Conservation (phyloP, 2,888 invertebrate genomes). For the Petrophora chlorosata region DNA sequence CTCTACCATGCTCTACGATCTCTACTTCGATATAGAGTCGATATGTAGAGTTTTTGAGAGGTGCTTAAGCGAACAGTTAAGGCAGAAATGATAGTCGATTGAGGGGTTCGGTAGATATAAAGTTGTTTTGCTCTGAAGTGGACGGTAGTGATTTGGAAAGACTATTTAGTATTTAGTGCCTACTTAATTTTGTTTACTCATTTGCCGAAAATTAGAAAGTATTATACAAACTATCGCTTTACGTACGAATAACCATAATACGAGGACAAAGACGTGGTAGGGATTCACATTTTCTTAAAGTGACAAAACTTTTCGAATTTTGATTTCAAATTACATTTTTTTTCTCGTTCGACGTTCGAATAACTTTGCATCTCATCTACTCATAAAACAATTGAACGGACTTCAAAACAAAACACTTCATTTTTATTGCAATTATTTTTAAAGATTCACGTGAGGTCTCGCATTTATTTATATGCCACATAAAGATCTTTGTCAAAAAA, state of each 20-base stretch:
- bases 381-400: neutral
- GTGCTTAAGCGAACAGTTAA: constrained; percentile 28
- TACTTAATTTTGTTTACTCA: constrained; percentile 22
- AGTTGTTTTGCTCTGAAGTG: constrained; percentile 32
- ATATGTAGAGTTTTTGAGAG: constrained; percentile 42
- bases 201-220: constrained; percentile 3
- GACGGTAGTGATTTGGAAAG: constrained; percentile 8
- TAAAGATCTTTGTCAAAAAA: too few relatives aligned
- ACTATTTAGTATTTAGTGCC: constrained; percentile 15
- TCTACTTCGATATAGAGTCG: constrained; percentile 49
- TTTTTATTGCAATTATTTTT: constrained; percentile 1
- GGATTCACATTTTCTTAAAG: too few relatives aligned
- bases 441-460: neutral
- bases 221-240: too few relatives aligned
- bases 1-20: constrained; percentile 55
- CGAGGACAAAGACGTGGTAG: too few relatives aligned
- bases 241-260: too few relatives aligned
- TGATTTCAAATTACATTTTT: too few relatives aligned
- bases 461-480: too few relatives aligned
- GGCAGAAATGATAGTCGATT: constrained; percentile 18
- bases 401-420: constrained; percentile 7
- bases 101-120: constrained; percentile 33
- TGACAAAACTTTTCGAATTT: too few relatives aligned
- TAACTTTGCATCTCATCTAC: too few relatives aligned
- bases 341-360: too few relatives aligned